These are phyloP conservation scores for Drosophila flavopinicola DNA, from an alignment of 2,888 invertebrate species.

Conservation along the genomic window DNA sequence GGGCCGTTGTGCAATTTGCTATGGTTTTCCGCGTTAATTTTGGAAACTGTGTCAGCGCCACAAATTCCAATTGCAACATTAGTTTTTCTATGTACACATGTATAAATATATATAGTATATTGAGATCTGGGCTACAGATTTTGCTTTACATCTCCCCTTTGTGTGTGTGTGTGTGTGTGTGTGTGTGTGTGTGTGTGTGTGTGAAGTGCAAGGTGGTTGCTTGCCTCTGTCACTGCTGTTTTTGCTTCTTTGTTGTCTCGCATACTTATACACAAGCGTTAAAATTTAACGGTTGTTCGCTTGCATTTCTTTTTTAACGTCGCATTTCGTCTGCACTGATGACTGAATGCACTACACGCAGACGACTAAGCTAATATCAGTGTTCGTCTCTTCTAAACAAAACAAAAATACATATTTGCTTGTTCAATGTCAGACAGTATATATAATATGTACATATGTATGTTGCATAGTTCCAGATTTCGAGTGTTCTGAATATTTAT, in stretches of 20 bases:
- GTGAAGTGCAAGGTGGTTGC: slow-evolving; percentile 35
- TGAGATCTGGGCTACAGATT: slow-evolving; percentile 7
- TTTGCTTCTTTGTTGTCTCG: slow-evolving; percentile 44
- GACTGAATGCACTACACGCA: background rate
- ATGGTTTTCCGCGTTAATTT: slow-evolving; percentile 53
- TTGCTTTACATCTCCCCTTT: slow-evolving; percentile 4
- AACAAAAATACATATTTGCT: no score
- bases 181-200: background rate
- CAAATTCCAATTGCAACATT: slow-evolving; percentile 40
- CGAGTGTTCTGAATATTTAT: no score
- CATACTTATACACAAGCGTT: background rate
- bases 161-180: background rate
- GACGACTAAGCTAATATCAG: background rate
- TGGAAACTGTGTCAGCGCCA: slow-evolving; percentile 60
- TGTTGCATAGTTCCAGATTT: no score
- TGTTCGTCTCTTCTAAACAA: no score
- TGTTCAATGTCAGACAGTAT: no score
- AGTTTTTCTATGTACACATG: slow-evolving; percentile 4
- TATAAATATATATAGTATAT: background rate
- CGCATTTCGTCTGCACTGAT: slow-evolving; percentile 38
- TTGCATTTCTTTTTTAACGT: slow-evolving; percentile 36
- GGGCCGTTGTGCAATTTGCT: slow-evolving; percentile 61
- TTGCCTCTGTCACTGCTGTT: slow-evolving; percentile 15
- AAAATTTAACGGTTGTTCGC: slow-evolving; percentile 27
- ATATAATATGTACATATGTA: no score